phyloP scores from a whole-genome alignment of 1,140 invertebrate genomes.

The Cyphomyrmex costatus region DNA sequence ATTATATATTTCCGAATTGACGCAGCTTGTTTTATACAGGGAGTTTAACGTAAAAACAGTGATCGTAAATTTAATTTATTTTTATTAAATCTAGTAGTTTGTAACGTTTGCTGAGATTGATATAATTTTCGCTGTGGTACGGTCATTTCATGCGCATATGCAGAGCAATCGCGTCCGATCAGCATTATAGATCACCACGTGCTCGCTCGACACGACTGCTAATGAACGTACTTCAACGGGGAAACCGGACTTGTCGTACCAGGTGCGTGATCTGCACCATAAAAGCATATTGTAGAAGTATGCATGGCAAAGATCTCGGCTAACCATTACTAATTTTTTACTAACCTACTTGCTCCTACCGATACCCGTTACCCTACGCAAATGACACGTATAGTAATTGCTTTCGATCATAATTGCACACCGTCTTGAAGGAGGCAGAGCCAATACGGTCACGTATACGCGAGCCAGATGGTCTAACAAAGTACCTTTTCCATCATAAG shows the following conservation, averaged over 20 bases:
- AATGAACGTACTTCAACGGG: conserved; percentile 67
- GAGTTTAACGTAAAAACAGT: background rate
- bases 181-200: conserved; percentile 67
- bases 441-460: conserved; percentile 23
- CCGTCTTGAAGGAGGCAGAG: conserved; percentile 23
- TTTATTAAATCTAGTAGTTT: no score
- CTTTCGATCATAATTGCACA: conserved; percentile 44
- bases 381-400: conserved; percentile 52
- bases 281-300: conserved; percentile 70
- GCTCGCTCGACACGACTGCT: conserved; percentile 66
- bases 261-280: conserved; percentile 73
- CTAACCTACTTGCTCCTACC: conserved; percentile 42
- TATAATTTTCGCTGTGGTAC: background rate
- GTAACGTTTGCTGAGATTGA: background rate
- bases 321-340: conserved; percentile 39
- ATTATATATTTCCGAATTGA: background rate
- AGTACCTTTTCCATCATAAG: background rate
- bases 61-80: background rate
- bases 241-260: conserved; percentile 71
- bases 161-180: conserved; percentile 34
- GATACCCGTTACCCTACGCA: conserved; percentile 50
- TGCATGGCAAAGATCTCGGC: conserved; percentile 50
- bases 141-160: background rate
- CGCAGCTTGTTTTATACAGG: background rate
- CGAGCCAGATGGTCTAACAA: conserved; percentile 44